These are phyloP conservation scores for Grammomys surdaster DNA, from an alignment of 2,113 vertebrate genomes.

Conservation along the genomic window DNA sequence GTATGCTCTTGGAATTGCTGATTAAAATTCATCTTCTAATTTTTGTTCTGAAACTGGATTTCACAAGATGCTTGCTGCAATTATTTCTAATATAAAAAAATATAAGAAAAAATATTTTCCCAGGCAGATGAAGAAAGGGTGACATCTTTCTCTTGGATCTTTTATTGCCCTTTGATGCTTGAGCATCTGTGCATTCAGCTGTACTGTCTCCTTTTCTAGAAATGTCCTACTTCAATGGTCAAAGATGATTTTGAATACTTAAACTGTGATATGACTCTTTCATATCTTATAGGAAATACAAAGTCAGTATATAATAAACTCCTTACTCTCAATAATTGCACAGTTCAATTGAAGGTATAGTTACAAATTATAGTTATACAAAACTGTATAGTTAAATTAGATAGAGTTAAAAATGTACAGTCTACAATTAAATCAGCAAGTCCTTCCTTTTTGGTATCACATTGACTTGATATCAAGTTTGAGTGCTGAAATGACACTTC, in stretches of 20 bases:
- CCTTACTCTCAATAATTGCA: not conserved
- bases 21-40: not conserved
- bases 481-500: not conserved
- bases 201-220: not conserved
- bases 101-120: not conserved
- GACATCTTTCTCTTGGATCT: not conserved
- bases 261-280: not conserved
- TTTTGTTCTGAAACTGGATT: not conserved
- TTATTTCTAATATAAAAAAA: not conserved
- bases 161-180: not conserved
- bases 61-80: not conserved
- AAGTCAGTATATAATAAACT: not conserved
- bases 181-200: too few relatives aligned
- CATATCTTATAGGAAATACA: not conserved
- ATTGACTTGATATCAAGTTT: not conserved
- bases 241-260: not conserved
- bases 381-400: not conserved
- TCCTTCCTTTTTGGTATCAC: not conserved
- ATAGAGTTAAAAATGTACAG: not conserved
- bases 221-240: not conserved
- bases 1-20: not conserved
- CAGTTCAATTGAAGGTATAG: not conserved
- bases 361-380: not conserved
- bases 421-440: not conserved
- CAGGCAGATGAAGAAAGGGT: not conserved